These are phyloP conservation scores for Rhinichthys klamathensis DNA, from an alignment of 2,113 vertebrate genomes.

Conservation along the genomic window DNA sequence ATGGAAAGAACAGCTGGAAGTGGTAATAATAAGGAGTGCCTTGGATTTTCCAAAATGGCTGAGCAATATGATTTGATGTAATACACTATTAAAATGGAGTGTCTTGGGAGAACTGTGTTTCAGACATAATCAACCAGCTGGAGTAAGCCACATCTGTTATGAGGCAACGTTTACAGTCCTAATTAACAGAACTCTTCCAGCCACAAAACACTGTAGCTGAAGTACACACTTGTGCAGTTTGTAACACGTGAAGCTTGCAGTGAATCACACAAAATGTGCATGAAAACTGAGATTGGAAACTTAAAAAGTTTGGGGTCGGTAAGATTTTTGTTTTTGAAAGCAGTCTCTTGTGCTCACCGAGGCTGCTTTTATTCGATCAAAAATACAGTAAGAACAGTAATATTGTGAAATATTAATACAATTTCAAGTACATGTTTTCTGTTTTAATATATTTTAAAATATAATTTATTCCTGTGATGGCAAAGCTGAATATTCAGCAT, in stretches of 20 bases:
- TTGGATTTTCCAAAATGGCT: slow-evolving; percentile 54
- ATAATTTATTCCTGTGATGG: not conserved
- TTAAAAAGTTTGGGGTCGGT: not conserved
- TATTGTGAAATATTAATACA: not conserved
- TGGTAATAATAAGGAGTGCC: slow-evolving; percentile 30
- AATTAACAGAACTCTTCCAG: slow-evolving; percentile 25
- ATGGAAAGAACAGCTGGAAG: slow-evolving; percentile 58
- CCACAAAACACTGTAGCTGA: slow-evolving; percentile 16
- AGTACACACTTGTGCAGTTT: slow-evolving; percentile 13
- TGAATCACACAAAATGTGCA: slow-evolving; percentile 1
- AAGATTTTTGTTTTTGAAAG: not conserved
- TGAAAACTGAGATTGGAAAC: not conserved
- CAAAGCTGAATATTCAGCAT: not conserved
- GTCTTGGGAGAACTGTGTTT: slow-evolving; percentile 26
- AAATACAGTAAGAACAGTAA: not conserved
- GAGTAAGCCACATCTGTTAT: slow-evolving; percentile 28
- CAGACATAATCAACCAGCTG: slow-evolving; percentile 37
- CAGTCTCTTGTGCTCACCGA: not conserved
- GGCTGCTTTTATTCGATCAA: not conserved
- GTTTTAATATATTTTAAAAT: not conserved
- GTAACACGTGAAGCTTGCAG: slow-evolving; percentile 17
- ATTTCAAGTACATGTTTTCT: not conserved
- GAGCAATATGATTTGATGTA: slow-evolving; percentile 50
- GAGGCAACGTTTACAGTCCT: not conserved
- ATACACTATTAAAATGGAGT: slow-evolving; percentile 40